phyloP scores from a whole-genome alignment of 2,888 invertebrate species.

The Oscheius onirici region DNA sequence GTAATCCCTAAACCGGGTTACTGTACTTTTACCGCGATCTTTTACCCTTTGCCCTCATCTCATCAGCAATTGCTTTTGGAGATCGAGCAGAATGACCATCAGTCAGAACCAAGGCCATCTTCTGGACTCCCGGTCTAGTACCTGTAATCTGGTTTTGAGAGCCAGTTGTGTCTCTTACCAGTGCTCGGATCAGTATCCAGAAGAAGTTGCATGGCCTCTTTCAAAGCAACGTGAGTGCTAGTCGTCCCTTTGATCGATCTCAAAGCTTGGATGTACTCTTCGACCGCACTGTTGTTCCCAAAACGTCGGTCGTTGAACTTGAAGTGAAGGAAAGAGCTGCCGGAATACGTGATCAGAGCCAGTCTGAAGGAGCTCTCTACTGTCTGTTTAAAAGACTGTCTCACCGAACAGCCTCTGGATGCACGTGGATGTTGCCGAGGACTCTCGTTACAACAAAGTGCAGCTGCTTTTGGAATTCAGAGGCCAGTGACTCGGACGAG shows the following conservation, averaged over 20 bases:
- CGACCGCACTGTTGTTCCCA: conserved; percentile 63
- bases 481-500: conserved; percentile 67
- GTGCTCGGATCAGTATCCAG: conserved; percentile 49
- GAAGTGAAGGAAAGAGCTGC: conserved; percentile 64
- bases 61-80: conserved; percentile 42
- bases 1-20: conserved; percentile 45
- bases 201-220: conserved; percentile 59
- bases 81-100: conserved; percentile 67
- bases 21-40: neutral
- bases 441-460: conserved; percentile 62
- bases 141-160: conserved; percentile 36
- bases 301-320: conserved; percentile 62
- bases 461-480: conserved; percentile 63
- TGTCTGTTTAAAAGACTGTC: neutral
- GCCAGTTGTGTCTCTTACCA: conserved; percentile 13
- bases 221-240: conserved; percentile 60
- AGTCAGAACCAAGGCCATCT: conserved; percentile 66
- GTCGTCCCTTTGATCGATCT: conserved; percentile 68
- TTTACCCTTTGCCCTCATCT: conserved; percentile 44
- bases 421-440: conserved; percentile 67
- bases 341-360: conserved; percentile 66
- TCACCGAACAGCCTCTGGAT: conserved; percentile 67
- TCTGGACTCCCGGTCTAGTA: conserved; percentile 53
- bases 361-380: conserved; percentile 49
- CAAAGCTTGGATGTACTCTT: conserved; percentile 57